Conservation (phyloP, 2,888 invertebrate genomes). For the Cylloceria caligata region DNA sequence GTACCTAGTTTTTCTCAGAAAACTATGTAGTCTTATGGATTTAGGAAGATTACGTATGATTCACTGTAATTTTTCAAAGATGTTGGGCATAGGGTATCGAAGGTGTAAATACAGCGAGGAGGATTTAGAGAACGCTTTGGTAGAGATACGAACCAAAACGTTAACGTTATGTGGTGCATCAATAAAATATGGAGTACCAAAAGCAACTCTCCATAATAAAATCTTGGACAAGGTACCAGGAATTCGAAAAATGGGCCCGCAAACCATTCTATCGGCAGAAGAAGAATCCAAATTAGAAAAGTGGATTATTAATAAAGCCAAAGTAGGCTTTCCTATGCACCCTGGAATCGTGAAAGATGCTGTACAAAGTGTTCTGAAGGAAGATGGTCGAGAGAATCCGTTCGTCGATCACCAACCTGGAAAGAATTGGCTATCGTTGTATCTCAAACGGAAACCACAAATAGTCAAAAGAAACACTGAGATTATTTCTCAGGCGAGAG, state of each 20-base stretch:
- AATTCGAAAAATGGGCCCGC: neutral
- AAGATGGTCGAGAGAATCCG: constrained; percentile 17
- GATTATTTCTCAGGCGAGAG: constrained; percentile 71
- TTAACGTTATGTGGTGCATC: constrained; percentile 5
- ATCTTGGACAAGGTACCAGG: neutral
- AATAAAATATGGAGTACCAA: neutral
- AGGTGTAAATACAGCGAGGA: constrained; percentile 10
- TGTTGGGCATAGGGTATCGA: constrained; percentile 15
- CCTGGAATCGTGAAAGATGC: neutral
- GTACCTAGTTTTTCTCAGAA: no score
- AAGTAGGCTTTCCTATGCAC: constrained; percentile 34
- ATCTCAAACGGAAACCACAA: constrained; percentile 72
- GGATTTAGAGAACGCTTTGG: neutral
- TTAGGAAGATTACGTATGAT: constrained; percentile 1
- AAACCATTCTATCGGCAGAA: neutral
- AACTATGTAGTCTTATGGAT: no score
- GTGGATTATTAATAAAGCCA: constrained; percentile 60
- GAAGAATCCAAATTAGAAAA: constrained; percentile 42
- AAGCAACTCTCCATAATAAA: neutral
- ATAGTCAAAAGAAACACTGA: constrained; percentile 70
- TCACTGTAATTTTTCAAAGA: no score
- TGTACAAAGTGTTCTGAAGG: neutral
- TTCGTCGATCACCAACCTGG: constrained; percentile 72
- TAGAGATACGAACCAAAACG: neutral
- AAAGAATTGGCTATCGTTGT: constrained; percentile 72